These are phyloP conservation scores for Bombyx huttoni DNA, from an alignment of 2,888 invertebrate species.

Conservation along the genomic window DNA sequence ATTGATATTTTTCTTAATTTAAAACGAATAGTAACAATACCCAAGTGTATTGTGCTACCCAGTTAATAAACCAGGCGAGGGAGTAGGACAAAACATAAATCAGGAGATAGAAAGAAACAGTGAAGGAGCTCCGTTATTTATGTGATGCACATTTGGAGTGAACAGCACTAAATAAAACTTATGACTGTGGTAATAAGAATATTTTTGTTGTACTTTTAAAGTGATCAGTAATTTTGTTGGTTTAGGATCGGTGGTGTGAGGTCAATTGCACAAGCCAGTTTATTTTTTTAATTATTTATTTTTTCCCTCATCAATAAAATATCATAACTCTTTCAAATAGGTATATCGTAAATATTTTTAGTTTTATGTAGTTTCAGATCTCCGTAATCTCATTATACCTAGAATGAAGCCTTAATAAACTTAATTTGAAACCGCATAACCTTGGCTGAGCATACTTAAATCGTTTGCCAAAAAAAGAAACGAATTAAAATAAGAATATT, in stretches of 20 bases:
- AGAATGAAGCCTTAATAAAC: constrained; percentile 10
- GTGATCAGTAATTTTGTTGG: too few relatives aligned
- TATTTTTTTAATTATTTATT: too few relatives aligned
- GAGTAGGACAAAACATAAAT: constrained; percentile 45
- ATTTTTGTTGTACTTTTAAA: constrained; percentile 6
- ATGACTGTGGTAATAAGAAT: constrained; percentile 46
- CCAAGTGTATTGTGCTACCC: constrained; percentile 44
- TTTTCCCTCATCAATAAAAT: too few relatives aligned
- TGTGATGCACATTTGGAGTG: constrained; percentile 68
- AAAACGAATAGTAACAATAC: constrained; percentile 35
- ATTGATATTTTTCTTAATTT: constrained; percentile 36
- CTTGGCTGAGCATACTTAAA: constrained; percentile 12
- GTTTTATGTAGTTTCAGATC: too few relatives aligned
- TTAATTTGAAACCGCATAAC: constrained; percentile 9
- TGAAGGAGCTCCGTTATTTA: constrained; percentile 62
- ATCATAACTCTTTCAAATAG: too few relatives aligned
- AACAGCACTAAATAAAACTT: constrained; percentile 61
- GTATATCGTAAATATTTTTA: too few relatives aligned
- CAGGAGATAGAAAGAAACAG: constrained; percentile 49
- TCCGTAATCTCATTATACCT: constrained; percentile 7
- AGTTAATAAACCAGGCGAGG: constrained; percentile 47
- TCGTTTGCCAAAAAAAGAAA: constrained; percentile 10
- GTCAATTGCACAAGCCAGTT: too few relatives aligned
- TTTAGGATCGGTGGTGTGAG: too few relatives aligned
- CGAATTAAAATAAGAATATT: constrained; percentile 35